A percentile compares a stretch with the other conserved stretches of the same genome.
phyloP scores from a whole-genome alignment of 2,797 vertebrate species.

The Epinephelus malabaricus region DNA sequence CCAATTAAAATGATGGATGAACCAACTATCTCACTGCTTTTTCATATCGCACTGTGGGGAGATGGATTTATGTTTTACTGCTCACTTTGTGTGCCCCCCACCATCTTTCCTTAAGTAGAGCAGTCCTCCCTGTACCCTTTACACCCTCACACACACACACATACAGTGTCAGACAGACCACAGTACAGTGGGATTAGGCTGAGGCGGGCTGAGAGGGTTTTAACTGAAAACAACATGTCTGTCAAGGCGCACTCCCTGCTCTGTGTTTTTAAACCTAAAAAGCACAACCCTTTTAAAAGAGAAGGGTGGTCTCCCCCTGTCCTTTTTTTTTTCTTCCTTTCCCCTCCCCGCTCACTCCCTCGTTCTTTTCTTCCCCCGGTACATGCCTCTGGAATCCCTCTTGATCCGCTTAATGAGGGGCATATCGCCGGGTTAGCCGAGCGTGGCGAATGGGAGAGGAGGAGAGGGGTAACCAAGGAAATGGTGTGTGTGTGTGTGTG shows the following conservation, averaged over 20 bases:
- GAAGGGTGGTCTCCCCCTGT: constrained; percentile 66
- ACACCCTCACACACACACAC: constrained; percentile 24
- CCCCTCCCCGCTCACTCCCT: constrained; percentile 51
- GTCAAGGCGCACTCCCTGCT: constrained; percentile 62
- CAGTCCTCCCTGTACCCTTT: constrained; percentile 50
- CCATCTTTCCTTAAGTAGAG: constrained; percentile 55
- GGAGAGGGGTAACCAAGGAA: constrained; percentile 75
- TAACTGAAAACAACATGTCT: constrained; percentile 80
- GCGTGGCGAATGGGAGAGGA: constrained; percentile 80
- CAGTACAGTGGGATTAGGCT: constrained; percentile 65
- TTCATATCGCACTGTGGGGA: constrained; percentile 71
- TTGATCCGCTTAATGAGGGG: constrained; percentile 88
- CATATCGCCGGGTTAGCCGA: constrained; percentile 84
- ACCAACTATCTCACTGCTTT: constrained; percentile 54
- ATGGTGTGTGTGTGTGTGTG: constrained; percentile 38
- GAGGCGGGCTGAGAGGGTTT: constrained; percentile 62
- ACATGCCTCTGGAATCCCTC: constrained; percentile 86
- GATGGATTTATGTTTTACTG: constrained; percentile 73
- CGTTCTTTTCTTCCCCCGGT: constrained; percentile 74
- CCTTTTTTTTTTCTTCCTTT: constrained; percentile 21
- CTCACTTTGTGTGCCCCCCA: constrained; percentile 56
- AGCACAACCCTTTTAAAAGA: constrained; percentile 71
- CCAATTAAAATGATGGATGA: constrained; percentile 86
- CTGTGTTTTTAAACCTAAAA: constrained; percentile 70
- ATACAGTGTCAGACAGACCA: not conserved